Evolutionary conservation across 2,797 vertebrate genomes (phyloP).

Genomic region (Acrossocheilus wenchowensis): DNA sequence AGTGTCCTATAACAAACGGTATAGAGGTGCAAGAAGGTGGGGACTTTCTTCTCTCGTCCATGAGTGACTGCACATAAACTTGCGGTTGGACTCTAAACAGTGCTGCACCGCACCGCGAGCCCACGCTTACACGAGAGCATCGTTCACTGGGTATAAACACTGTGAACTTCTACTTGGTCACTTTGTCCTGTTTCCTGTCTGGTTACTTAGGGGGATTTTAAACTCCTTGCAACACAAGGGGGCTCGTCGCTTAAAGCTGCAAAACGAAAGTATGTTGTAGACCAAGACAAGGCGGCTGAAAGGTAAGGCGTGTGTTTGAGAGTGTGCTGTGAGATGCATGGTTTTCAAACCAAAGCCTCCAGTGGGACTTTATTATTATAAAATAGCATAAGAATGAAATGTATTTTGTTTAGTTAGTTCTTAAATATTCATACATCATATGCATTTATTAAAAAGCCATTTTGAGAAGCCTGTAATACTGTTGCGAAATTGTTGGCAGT

Average conservation of each 20-base stretch:
- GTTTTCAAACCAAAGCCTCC: background rate
- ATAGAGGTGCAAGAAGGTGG: background rate
- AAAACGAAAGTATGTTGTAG: slow-evolving; percentile 36
- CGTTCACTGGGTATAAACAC: too few species aligned
- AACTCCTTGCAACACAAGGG: background rate
- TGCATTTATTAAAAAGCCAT: background rate
- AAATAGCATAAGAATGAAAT: background rate
- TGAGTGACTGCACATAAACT: background rate
- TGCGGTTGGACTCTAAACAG: background rate
- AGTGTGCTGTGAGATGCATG: background rate
- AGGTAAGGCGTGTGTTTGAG: slow-evolving; percentile 25
- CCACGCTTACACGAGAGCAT: background rate
- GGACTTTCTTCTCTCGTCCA: background rate
- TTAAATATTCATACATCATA: background rate
- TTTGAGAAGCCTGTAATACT: background rate
- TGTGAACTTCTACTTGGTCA: background rate
- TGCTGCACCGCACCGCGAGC: background rate
- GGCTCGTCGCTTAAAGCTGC: background rate
- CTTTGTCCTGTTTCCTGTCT: background rate
- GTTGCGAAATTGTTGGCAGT: background rate
- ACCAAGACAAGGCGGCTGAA: slow-evolving; percentile 6
- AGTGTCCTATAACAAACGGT: background rate
- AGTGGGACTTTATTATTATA: background rate
- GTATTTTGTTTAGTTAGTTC: background rate
- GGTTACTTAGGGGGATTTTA: slow-evolving; percentile 16